Percentiles rank a stretch among this genome's conserved stretches.
These are phyloP conservation scores for Ophion ellenae DNA, from an alignment of 2,888 invertebrate genomes.

Conservation along the genomic window DNA sequence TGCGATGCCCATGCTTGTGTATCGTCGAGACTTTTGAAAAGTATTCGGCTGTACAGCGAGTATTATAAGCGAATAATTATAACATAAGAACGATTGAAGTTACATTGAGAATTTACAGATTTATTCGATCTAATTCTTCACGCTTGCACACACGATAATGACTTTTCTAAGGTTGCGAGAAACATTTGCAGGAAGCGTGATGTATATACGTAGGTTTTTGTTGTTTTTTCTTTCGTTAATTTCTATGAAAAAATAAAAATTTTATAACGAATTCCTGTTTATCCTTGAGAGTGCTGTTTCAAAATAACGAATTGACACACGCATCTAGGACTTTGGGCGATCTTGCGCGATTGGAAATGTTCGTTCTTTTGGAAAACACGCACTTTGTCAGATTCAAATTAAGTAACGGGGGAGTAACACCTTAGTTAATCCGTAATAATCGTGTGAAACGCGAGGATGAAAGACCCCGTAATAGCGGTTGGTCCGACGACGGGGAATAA, in stretches of 20 bases:
- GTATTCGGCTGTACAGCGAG: constrained; percentile 42
- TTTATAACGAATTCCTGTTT: constrained; percentile 59
- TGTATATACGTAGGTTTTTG: constrained; percentile 18
- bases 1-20: constrained; percentile 43
- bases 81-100: constrained; percentile 34
- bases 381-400: constrained; percentile 40
- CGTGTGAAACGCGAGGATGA: constrained; percentile 32
- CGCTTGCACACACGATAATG: constrained; percentile 34
- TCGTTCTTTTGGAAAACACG: constrained; percentile 5
- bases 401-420: constrained; percentile 19
- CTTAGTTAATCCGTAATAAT: constrained; percentile 43
- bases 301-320: constrained; percentile 11
- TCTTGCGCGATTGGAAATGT: constrained; percentile 45
- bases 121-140: constrained; percentile 46
- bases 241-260: constrained; percentile 42
- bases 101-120: constrained; percentile 11
- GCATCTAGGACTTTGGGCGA: background rate
- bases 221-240: constrained; percentile 26
- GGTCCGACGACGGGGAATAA: constrained; percentile 15
- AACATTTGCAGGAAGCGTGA: constrained; percentile 30
- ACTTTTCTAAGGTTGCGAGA: constrained; percentile 57
- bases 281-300: constrained; percentile 44
- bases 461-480: constrained; percentile 59
- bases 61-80: constrained; percentile 47
- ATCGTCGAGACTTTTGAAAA: constrained; percentile 47